Conservation (phyloP, 2,888 invertebrate species). For the Phanerotoma sp. region DNA sequence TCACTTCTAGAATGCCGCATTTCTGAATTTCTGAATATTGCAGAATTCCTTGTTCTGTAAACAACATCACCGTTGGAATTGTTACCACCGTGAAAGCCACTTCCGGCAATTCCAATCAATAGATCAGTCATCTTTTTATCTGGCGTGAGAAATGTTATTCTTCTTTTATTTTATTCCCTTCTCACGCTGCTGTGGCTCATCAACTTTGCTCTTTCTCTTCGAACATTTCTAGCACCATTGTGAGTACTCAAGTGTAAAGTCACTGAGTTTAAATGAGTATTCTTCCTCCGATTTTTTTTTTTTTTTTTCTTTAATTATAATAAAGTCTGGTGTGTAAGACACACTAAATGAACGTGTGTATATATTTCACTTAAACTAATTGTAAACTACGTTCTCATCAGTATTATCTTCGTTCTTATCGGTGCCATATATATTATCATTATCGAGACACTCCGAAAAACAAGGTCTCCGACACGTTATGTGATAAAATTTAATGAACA, state of each 20-base stretch:
- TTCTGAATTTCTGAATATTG: slow-evolving; percentile 46
- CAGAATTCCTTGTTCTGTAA: slow-evolving; percentile 30
- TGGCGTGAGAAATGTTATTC: background rate
- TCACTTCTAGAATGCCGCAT: slow-evolving; percentile 55
- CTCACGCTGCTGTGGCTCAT: background rate
- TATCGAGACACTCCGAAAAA: too few species aligned
- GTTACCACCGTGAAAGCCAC: slow-evolving; percentile 33
- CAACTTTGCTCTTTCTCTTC: slow-evolving; percentile 1
- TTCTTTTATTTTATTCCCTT: background rate
- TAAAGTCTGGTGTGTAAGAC: too few species aligned
- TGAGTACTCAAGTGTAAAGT: background rate
- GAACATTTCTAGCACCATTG: background rate
- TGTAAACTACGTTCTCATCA: too few species aligned
- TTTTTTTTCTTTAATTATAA: too few species aligned
- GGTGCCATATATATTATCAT: too few species aligned
- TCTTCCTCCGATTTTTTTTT: too few species aligned
- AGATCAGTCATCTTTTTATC: slow-evolving; percentile 39
- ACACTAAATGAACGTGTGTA: too few species aligned
- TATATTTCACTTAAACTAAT: too few species aligned
- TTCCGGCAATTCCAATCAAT: slow-evolving; percentile 39
- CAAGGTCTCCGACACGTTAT: too few species aligned
- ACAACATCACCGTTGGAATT: slow-evolving; percentile 34
- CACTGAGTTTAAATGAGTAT: too few species aligned
- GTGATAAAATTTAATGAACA: too few species aligned
- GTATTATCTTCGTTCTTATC: too few species aligned